phyloP scores from a whole-genome alignment of 1,140 invertebrate genomes.

The Drosophila littoralis region DNA sequence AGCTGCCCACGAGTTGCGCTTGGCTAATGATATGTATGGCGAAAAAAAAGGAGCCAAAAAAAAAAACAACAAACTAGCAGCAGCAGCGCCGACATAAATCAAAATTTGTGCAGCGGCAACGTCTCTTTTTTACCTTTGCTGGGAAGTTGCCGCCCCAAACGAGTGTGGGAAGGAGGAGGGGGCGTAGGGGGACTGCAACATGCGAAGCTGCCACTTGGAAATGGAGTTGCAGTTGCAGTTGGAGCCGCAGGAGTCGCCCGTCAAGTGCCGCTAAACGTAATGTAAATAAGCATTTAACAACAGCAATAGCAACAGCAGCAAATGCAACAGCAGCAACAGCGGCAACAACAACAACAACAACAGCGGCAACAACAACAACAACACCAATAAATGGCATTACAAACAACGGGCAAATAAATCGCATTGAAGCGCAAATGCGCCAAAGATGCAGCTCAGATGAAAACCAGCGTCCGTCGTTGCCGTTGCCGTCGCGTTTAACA shows the following conservation, averaged over 20 bases:
- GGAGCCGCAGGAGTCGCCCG: conserved; percentile 39
- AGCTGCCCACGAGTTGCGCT: conserved; percentile 31
- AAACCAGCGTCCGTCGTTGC: conserved; percentile 47
- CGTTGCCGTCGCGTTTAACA: conserved; percentile 61
- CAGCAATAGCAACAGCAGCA: conserved; percentile 47
- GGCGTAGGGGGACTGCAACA: conserved; percentile 14
- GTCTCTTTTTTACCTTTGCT: conserved; percentile 38
- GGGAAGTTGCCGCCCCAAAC: conserved; percentile 36
- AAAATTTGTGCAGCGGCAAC: conserved; percentile 62
- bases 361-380: conserved; percentile 37
- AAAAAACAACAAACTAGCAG: conserved; percentile 11
- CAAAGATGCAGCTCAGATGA: conserved; percentile 65
- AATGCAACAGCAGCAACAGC: conserved; percentile 21
- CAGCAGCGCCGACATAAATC: conserved; percentile 64
- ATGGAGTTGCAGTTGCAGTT: conserved; percentile 31
- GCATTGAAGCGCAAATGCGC: conserved; percentile 75
- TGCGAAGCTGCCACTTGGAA: conserved; percentile 41
- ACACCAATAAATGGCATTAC: conserved; percentile 77
- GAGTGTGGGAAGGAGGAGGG: not conserved
- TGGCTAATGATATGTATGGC: conserved; percentile 75
- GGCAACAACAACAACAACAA: conserved; percentile 30
- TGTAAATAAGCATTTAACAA: conserved; percentile 83
- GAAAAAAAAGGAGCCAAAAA: conserved; percentile 47
- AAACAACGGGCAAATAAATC: conserved; percentile 80
- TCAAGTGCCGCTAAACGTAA: conserved; percentile 82